Percentiles rank a stretch among this genome's conserved stretches.
phyloP scores from a whole-genome alignment of 1,140 invertebrate genomes.

The Drosophila ambigua region DNA sequence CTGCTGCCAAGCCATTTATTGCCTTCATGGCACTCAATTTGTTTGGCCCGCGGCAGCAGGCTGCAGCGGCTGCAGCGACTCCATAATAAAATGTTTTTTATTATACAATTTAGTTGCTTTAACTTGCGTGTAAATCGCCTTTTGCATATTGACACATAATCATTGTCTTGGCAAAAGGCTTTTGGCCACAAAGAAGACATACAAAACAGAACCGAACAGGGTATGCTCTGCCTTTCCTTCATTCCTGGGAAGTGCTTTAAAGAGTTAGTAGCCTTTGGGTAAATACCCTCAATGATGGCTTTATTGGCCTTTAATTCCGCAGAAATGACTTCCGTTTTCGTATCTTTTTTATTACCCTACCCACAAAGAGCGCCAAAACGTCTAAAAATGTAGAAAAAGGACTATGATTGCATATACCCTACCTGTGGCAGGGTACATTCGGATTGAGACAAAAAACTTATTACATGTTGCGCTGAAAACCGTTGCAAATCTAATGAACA shows the following conservation, averaged over 20 bases:
- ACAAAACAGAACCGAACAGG: background rate
- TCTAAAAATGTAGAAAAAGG: too few relatives aligned
- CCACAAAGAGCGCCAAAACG: too few relatives aligned
- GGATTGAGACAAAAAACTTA: constrained; percentile 63
- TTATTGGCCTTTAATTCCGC: too few relatives aligned
- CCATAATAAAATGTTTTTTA: constrained; percentile 82
- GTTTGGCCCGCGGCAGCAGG: constrained; percentile 68
- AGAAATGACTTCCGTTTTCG: too few relatives aligned
- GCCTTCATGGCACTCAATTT: constrained; percentile 81
- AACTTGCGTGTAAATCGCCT: constrained; percentile 81
- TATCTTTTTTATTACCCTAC: background rate
- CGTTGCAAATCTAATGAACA: constrained; percentile 80
- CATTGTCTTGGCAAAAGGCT: constrained; percentile 65
- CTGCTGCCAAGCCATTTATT: constrained; percentile 69
- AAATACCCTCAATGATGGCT: too few relatives aligned
- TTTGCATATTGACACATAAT: constrained; percentile 82
- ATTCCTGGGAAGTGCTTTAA: too few relatives aligned
- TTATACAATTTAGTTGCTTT: constrained; percentile 81
- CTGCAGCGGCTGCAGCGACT: constrained; percentile 44
- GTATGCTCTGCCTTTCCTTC: constrained; percentile 15
- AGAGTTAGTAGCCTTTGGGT: too few relatives aligned
- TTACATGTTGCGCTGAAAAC: constrained; percentile 76
- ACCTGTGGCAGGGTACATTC: constrained; percentile 18
- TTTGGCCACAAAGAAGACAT: constrained; percentile 37
- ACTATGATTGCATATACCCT: background rate